Base-by-base conservation (phyloP, 2,888 invertebrate species). In the Oligia latruncula region DNA sequence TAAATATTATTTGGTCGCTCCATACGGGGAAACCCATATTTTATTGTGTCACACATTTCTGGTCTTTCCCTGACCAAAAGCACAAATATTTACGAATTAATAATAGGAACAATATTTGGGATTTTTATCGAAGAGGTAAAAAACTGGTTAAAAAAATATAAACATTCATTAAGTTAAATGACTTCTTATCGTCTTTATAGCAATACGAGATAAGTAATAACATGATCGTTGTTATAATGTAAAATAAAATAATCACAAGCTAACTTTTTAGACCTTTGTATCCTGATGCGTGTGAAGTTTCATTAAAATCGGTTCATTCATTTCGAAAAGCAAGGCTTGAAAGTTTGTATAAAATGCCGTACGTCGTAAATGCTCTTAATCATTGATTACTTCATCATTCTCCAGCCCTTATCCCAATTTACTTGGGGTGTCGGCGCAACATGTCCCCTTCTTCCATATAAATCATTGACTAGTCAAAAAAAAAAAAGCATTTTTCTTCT, bases 121-220 rank as follows among this genome's bases (percentile, higher is more conserved):
- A 23, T 3, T 29, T 35, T 64, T 46, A 65, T 52, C 65, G 11
- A 43, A 17, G 23, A 11, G 29, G 29, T 15, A 62, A 11, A 62
- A 49, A 46, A n/a, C 8, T 15, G 17, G 23, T 13, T 9, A 52
- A 43, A 58, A 71, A 64, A 72, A 62, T 15, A 17, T 79, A 79
- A 66, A 78, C 49, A 71, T 49, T 11, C 0, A 23, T 40, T 46
- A 29, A 77, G 15, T 49, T 58, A 49, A 67, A 60, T 29, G 65
- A 60, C 66, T 43, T 52, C 35, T 74, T 74, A 80, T 80, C 65
- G 46, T 62, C 17, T 64, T 58, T 58, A 55, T 49, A 29, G 29
- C 43, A 58, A 67, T 71, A 78, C 15, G 23, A 13, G 23, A 55
- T 46, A 78, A 43, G 55, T 55, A 20, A 20, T 76, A 74, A 52